Conservation (phyloP, 53 echinoderm and acorn worm species). For the Paracentrotus lividus region DNA sequence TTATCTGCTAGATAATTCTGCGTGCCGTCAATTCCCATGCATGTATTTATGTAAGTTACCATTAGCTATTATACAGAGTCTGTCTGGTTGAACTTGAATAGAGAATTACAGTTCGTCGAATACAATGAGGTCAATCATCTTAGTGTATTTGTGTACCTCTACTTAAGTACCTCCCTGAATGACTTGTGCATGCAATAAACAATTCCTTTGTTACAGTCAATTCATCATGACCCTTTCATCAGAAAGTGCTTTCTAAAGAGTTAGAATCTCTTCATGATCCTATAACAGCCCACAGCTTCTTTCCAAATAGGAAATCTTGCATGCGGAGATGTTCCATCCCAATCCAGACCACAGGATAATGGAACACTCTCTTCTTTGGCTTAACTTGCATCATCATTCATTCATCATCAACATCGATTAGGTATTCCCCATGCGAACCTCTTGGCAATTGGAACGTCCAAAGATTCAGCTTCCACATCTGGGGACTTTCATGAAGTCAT, state of each 20-base stretch:
- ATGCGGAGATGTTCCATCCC: not conserved
- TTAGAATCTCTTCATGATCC: not conserved
- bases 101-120: constrained; percentile 29
- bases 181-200: too few species aligned
- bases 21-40: not conserved
- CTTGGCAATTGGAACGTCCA: not conserved
- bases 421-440: not conserved
- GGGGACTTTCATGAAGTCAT: not conserved
- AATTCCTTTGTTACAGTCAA: too few species aligned
- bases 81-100: not conserved
- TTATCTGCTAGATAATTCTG: not conserved
- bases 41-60: not conserved
- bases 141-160: not conserved
- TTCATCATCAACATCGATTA: not conserved
- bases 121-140: constrained; percentile 20
- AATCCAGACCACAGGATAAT: not conserved
- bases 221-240: not conserved
- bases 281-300: not conserved
- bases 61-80: not conserved
- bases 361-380: not conserved
- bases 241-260: constrained; percentile 24
- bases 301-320: constrained; percentile 9
- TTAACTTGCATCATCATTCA: not conserved
- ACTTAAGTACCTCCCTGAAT: not conserved
- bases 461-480: not conserved